Conservation (phyloP, 2,797 vertebrate genomes). For the Oophaga sylvatica region DNA sequence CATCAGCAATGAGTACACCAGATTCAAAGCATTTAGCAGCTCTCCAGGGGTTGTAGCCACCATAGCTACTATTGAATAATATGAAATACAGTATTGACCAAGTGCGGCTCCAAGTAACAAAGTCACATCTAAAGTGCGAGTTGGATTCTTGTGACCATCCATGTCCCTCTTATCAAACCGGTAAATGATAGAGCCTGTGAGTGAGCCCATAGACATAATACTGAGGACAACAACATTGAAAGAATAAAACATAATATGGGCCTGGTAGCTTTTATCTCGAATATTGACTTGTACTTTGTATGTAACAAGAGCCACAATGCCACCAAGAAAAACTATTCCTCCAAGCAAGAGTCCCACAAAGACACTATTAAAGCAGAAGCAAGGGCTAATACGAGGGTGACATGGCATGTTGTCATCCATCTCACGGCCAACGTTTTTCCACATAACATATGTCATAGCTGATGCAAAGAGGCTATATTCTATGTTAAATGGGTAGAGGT, state of each 20-base stretch:
- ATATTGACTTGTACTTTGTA: constrained; percentile 81
- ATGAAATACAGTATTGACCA: constrained; percentile 90
- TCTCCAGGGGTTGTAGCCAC: constrained; percentile 77
- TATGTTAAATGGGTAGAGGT: constrained; percentile 95
- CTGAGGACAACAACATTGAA: constrained; percentile 84
- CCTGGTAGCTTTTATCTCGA: constrained; percentile 65
- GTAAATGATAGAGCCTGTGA: constrained; percentile 81
- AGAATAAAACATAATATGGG: constrained; percentile 83
- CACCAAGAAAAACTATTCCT: constrained; percentile 78
- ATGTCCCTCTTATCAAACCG: constrained; percentile 86
- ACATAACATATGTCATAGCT: constrained; percentile 94
- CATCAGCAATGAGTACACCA: constrained; percentile 82
- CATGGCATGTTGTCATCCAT: constrained; percentile 72
- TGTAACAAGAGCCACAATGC: constrained; percentile 85
- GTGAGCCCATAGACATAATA: constrained; percentile 81
- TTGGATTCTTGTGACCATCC: constrained; percentile 88
- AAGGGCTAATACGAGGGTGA: constrained; percentile 65
- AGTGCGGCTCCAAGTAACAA: constrained; percentile 89
- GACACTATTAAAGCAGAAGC: constrained; percentile 77
- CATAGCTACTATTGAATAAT: constrained; percentile 89
- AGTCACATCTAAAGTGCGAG: constrained; percentile 88
- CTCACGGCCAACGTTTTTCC: constrained; percentile 91
- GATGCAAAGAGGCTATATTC: constrained; percentile 97
- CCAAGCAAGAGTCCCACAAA: constrained; percentile 78
- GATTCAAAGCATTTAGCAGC: constrained; percentile 79